Base-by-base conservation (phyloP, 1,140 invertebrate genomes). In the Drosophila sucinea region DNA sequence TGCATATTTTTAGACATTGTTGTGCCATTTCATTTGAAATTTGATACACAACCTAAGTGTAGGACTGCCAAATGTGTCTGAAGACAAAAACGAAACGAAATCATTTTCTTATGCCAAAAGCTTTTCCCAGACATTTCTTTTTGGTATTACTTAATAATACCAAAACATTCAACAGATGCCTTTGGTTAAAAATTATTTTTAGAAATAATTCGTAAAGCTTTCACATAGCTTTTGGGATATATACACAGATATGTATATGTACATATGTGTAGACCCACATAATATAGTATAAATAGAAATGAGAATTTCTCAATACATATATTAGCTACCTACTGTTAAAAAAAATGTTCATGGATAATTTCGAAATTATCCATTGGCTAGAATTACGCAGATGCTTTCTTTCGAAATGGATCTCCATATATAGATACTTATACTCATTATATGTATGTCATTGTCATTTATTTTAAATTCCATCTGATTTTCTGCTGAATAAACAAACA, bases 401-500 rank as follows among this genome's bases (percentile, higher is more conserved):
- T 47, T 47, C 17, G 4, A 23, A 47, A 23, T 44, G 41, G 30
- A 11, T 73, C 25, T 47, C 38, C 57, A 32, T 33, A 5, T 61
- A 66, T 73, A 47, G 81, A 41, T 69, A 55, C 55, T 6, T 69
- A 61, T 64, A 47, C 1, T 2, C 1, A 47, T 54, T 33, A 17
- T 44, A 79, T 79, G 38, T 83, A 67, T 86, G 82, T 86, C 82
- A 86, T 77, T 82, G 76, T 40, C 83, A 64, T 63, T 66, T 79
- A 69, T 72, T 17, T 17, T 78, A 68, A 61, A 70, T 67, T 63
- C 44, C 67, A 73, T 60, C 33, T 51, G 56, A 69, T 72, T 74
- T 81, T 83, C 44, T 77, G 83, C 84, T 89, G 84, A 83, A 65
- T 70, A 76, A 83, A 74, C 73, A 87, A 87, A 83, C 73, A 89